Evolutionary conservation across 2,113 vertebrate species (phyloP), one percentile per base, ranked within the genome.

Genomic region (Peromyscus polionotus): DNA sequence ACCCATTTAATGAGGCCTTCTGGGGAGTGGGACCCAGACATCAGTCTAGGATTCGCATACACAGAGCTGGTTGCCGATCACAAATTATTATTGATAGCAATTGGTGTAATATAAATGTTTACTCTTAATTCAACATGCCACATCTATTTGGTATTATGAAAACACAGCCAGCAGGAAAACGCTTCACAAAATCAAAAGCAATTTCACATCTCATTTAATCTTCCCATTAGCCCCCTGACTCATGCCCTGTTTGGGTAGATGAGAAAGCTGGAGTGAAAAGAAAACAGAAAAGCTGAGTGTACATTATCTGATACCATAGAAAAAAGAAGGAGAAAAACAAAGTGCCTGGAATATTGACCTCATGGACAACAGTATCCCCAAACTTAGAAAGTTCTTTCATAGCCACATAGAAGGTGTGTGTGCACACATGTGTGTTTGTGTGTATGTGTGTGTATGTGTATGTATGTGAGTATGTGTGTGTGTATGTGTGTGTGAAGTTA

Each of bases 181-280:
- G 26, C 81, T 96, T 95, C 86, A 48, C 73, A 79, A 95, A 96
- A 96, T 93, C 67, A 91, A 93, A 94, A 85, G 83, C 95, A 90
- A 96, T 97, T 96, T 96, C 92, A 86, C 94, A 88, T 91, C 88
- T 97, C 96, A 84, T 80, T 96, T 68, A 54, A 42, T 95, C 39
- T 95, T 94, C 75, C 76, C 77, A 90, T 95, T 54, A 68, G 39
- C 75, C 76, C 67, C 87, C 33, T 95, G 93, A 95, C 65, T 96
- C 95, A 90, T 42, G 51, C 20, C 51, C 67, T 48, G 65, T 61
- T 94, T 84, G 36, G 68, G 63, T 84, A 95, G 89, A 48, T 39
- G 36, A 73, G n/a, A 89, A 95, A 96, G 67, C 54, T 65, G 45
- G 68, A 86, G n/a, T 68, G 85, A 65, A 88, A 4, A 5, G 39